These are phyloP conservation scores for Chunga burmeisteri DNA, from an alignment of 2,113 vertebrate genomes.

Conservation along the genomic window DNA sequence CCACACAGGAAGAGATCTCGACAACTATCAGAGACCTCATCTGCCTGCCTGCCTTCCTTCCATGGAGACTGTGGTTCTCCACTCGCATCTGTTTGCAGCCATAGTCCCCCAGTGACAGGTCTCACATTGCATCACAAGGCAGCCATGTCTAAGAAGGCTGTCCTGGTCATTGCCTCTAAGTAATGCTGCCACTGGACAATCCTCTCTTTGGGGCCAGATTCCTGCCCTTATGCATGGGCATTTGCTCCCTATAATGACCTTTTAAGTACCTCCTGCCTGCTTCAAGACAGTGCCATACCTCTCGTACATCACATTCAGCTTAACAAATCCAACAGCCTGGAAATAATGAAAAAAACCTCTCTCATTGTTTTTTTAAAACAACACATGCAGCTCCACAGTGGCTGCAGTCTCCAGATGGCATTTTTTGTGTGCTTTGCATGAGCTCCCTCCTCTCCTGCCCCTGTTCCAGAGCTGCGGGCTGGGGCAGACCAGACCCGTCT, in stretches of 20 bases:
- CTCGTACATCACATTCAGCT: rapidly evolving
- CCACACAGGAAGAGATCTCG: not conserved
- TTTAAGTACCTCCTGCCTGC: not conserved
- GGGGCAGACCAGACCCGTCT: not conserved
- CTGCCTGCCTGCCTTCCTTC: not conserved
- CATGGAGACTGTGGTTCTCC: not conserved
- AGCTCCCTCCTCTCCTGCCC: not conserved
- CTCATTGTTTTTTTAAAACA: not conserved
- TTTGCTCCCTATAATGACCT: not conserved
- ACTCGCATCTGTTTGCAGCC: rapidly evolving
- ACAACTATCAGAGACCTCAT: not conserved
- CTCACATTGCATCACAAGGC: not conserved
- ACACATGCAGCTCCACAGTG: not conserved
- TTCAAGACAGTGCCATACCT: not conserved
- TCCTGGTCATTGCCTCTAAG: not conserved
- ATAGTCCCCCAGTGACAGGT: not conserved
- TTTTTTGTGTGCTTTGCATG: not conserved
- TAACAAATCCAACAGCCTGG: not conserved
- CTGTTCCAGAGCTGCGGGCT: not conserved
- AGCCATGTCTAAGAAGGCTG: not conserved
- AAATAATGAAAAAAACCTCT: not conserved
- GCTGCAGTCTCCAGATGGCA: not conserved
- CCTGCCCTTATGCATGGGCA: not conserved
- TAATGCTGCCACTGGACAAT: not conserved
- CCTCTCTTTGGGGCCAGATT: not conserved